phyloP scores from a whole-genome alignment of 2,888 invertebrate species.

The Agrotis ipsilon region DNA sequence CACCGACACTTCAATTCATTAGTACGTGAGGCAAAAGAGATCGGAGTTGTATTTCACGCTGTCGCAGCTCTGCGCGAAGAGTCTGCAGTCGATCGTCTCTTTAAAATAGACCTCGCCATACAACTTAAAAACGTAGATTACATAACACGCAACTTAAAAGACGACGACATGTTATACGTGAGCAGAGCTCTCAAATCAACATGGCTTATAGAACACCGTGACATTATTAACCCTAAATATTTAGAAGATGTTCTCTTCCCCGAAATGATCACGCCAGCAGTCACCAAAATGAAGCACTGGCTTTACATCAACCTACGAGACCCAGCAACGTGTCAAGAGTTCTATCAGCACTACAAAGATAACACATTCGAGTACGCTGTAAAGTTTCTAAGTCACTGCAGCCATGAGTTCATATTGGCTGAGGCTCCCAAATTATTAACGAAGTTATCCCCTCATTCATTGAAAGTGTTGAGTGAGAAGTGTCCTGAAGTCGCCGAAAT shows the following conservation, averaged over 20 bases:
- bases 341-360: slow-evolving; percentile 75
- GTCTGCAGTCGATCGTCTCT: slow-evolving; percentile 75
- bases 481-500: slow-evolving; percentile 71
- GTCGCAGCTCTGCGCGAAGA: slow-evolving; percentile 66
- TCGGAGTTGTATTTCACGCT: slow-evolving; percentile 39
- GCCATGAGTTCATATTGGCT: slow-evolving; percentile 68
- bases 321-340: slow-evolving; percentile 70
- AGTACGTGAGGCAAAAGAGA: slow-evolving; percentile 63
- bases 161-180: slow-evolving; percentile 80
- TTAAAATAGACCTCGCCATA: slow-evolving; percentile 80
- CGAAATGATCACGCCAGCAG: slow-evolving; percentile 76
- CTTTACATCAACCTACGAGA: slow-evolving; percentile 68
- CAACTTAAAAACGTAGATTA: slow-evolving; percentile 74
- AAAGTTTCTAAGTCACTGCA: slow-evolving; percentile 75
- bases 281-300: slow-evolving; percentile 74
- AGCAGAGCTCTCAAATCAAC: slow-evolving; percentile 77
- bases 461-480: slow-evolving; percentile 75
- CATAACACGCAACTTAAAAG: slow-evolving; percentile 75
- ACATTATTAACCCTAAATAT: slow-evolving; percentile 76
- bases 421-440: slow-evolving; percentile 69
- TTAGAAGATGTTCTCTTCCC: slow-evolving; percentile 77
- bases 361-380: slow-evolving; percentile 69
- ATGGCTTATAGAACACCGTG: slow-evolving; percentile 76
- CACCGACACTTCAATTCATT: slow-evolving; percentile 73
- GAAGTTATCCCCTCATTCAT: slow-evolving; percentile 72